Conservation (phyloP, 1,140 invertebrate species). For the Stenopsyche tienmushanensis region DNA sequence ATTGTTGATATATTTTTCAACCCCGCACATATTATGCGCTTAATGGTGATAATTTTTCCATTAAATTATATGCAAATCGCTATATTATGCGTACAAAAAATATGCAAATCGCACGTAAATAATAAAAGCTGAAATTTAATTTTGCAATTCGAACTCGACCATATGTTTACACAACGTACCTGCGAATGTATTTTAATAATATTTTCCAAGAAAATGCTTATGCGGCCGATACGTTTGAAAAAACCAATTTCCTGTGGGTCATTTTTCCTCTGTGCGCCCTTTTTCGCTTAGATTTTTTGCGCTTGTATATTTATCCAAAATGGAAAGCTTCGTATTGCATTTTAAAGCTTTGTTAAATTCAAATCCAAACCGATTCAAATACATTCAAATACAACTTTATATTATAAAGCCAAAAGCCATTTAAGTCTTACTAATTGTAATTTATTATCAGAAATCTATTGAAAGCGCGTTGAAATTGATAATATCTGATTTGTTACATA, state of each 20-base stretch:
- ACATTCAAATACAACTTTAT: too few relatives aligned
- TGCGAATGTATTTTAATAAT: not conserved
- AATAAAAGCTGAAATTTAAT: not conserved
- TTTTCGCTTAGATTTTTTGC: not conserved
- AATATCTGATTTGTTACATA: too few relatives aligned
- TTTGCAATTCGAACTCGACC: not conserved
- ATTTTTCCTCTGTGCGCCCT: conserved; percentile 1
- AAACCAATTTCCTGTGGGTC: conserved; percentile 38
- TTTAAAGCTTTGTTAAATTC: too few relatives aligned
- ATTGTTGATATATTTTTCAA: too few relatives aligned
- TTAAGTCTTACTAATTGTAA: too few relatives aligned
- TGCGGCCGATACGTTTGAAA: conserved; percentile 12
- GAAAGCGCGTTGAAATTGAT: too few relatives aligned
- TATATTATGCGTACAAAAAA: conserved; percentile 16
- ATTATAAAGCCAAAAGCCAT: too few relatives aligned
- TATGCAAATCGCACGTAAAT: conserved; percentile 23
- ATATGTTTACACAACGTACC: conserved; percentile 10
- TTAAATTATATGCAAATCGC: not conserved
- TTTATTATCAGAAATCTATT: too few relatives aligned
- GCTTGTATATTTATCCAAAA: not conserved
- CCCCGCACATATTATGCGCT: too few relatives aligned
- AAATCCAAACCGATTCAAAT: too few relatives aligned
- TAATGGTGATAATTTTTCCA: not conserved
- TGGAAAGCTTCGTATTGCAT: too few relatives aligned
- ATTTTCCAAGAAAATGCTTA: conserved; percentile 1